Evolutionary conservation across 2,113 vertebrate species (phyloP), one percentile per base, ranked within the genome.

Genomic region (Sphyrna mokarran): DNA sequence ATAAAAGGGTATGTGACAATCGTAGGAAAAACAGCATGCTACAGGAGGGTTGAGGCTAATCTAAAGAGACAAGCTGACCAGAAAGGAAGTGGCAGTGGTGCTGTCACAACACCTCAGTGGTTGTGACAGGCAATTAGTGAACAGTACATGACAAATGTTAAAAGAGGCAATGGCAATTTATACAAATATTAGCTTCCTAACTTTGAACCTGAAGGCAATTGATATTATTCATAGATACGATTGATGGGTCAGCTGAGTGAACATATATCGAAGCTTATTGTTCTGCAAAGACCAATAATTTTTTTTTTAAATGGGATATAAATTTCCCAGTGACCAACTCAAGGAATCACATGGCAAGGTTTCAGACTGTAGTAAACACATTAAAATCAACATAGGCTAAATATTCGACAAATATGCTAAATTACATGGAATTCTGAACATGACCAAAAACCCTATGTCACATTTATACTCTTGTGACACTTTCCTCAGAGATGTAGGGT

Each of bases 101-200:
- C 96, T 96, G 96, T 96, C 96, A 97, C 96, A 97, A 94, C 72
- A 97, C 96, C 97, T 97, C 97, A 97, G 96, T 96, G 95, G 95
- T 97, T 97, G 97, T 97, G 97, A 98, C 98, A 98, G 96, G 97
- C 97, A 98, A 97, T 98, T 98, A 98, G 97, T 61, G 96, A 96
- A 96, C 96, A 97, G 96, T 96, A 95, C 20, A 93, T 96, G 97
- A 97, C 97, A 97, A 97, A 97, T 97, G 96, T 97, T 97, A 97
- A 96, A 96, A 96, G 96, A 97, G 96, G 96, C 96, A 96, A 95
- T 96, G 96, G 96, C 94, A 96, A 97, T 96, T 96, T 97, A 95
- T 96, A 95, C 93, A 96, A 96, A 93, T 93, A 97, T 96, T 97
- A 96, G 87, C 96, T 96, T 96, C 95, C 96, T 96, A 95, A 40